Evolutionary conservation across 2,797 vertebrate genomes (phyloP).

Genomic region (Melanotaenia maccullochi): DNA sequence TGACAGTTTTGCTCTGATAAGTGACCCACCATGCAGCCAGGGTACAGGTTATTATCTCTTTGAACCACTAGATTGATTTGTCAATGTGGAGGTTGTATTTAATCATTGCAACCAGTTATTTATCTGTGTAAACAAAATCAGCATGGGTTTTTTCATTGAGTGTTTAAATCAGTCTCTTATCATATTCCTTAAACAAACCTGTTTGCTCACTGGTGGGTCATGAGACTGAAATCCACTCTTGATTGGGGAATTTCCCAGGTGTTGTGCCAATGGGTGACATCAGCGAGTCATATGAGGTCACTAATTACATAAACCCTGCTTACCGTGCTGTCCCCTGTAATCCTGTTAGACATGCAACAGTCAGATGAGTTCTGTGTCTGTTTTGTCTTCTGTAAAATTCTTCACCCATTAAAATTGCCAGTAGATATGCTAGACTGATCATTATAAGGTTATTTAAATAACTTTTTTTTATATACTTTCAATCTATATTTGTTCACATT

Average conservation of each 20-base stretch:
- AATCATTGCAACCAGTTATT: neutral
- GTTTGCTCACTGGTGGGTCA: slow-evolving; percentile 20
- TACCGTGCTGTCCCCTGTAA: slow-evolving; percentile 49
- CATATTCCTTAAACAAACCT: neutral
- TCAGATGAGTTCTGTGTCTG: slow-evolving; percentile 45
- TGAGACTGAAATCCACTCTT: slow-evolving; percentile 42
- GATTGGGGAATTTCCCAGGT: slow-evolving; percentile 59
- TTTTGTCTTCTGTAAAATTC: slow-evolving; percentile 26
- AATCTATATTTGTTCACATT: neutral
- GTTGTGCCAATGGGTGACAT: slow-evolving; percentile 43
- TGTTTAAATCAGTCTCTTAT: neutral
- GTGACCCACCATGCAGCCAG: neutral
- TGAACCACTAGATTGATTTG: slow-evolving; percentile 11
- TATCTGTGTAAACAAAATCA: neutral
- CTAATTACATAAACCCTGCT: slow-evolving; percentile 44
- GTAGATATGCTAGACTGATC: neutral
- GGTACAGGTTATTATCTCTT: neutral
- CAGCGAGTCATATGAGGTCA: slow-evolving; percentile 54
- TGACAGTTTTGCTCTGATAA: neutral
- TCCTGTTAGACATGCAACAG: slow-evolving; percentile 61
- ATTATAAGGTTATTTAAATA: neutral
- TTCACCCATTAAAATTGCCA: slow-evolving; percentile 10
- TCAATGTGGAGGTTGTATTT: neutral
- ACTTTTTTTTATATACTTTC: too few species aligned
- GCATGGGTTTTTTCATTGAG: neutral